Evolutionary conservation across 2,888 invertebrate species (phyloP).

Genomic region (Ennomos quercinarius): DNA sequence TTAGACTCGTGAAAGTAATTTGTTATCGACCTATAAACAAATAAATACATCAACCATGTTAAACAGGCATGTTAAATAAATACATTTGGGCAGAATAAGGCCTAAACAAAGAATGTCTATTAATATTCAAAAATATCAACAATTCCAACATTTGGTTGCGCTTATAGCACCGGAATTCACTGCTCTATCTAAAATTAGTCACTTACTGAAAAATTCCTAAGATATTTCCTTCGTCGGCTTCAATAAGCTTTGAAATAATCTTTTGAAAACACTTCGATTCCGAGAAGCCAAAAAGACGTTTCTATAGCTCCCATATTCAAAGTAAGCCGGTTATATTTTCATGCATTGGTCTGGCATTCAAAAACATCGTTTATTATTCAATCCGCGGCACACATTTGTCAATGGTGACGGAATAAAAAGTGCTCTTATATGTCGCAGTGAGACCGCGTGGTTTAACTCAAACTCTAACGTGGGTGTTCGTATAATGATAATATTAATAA

Average conservation of each 20-base stretch:
- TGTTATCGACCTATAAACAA: no score
- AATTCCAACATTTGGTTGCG: no score
- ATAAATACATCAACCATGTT: no score
- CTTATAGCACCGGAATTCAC: not conserved
- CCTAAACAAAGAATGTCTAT: no score
- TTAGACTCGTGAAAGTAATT: no score
- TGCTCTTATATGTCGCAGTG: constrained; percentile 49
- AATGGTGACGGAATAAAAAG: constrained; percentile 63
- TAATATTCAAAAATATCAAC: no score
- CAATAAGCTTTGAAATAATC: constrained; percentile 17
- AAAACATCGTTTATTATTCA: constrained; percentile 61
- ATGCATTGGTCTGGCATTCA: constrained; percentile 22
- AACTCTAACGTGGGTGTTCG: constrained; percentile 4
- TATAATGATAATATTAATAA: constrained; percentile 8
- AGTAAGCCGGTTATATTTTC: constrained; percentile 23
- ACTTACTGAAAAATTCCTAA: constrained; percentile 1
- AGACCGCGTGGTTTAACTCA: constrained; percentile 9
- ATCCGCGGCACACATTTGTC: constrained; percentile 62
- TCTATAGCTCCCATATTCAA: constrained; percentile 23
- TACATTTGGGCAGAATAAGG: no score
- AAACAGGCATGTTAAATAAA: no score
- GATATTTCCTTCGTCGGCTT: constrained; percentile 11
- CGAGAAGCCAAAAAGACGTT: constrained; percentile 19
- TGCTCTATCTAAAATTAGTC: constrained; percentile 4
- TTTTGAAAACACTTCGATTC: constrained; percentile 32